Conservation (phyloP, 1,140 invertebrate genomes). For the Drosophila tani region DNA sequence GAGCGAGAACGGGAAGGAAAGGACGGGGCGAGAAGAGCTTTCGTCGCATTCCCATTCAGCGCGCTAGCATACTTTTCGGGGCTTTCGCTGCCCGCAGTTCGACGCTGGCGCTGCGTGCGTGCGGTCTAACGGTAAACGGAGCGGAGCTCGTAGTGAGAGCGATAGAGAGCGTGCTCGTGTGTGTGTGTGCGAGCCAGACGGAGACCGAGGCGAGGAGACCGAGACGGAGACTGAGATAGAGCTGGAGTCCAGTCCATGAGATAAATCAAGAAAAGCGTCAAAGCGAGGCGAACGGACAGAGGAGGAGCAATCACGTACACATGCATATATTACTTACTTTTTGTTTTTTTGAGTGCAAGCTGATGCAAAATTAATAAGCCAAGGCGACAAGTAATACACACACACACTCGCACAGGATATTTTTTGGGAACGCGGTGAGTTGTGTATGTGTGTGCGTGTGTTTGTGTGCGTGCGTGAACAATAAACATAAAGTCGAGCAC, state of each 20-base stretch:
- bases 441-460: slow-evolving; percentile 28
- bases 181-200: slow-evolving; percentile 33
- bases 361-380: slow-evolving; percentile 56
- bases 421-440: slow-evolving; percentile 56
- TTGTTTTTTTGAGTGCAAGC: slow-evolving; percentile 44
- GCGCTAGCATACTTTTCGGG: slow-evolving; percentile 68
- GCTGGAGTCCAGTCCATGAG: slow-evolving; percentile 13
- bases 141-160: slow-evolving; percentile 15
- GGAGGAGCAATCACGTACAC: slow-evolving; percentile 26
- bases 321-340: slow-evolving; percentile 43
- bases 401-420: slow-evolving; percentile 12
- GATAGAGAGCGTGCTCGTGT: slow-evolving; percentile 26
- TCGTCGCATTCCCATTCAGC: slow-evolving; percentile 48
- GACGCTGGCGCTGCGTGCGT: slow-evolving; percentile 83
- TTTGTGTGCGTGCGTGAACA: slow-evolving; percentile 59
- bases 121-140: slow-evolving; percentile 65
- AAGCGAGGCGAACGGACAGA: slow-evolving; percentile 20
- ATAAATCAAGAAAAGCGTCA: slow-evolving; percentile 15
- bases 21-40: slow-evolving; percentile 18
- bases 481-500: slow-evolving; percentile 65
- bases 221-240: slow-evolving; percentile 30
- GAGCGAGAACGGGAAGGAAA: not conserved
- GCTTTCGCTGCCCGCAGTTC: slow-evolving; percentile 58
- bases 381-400: slow-evolving; percentile 29
- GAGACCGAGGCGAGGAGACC: slow-evolving; percentile 7